phyloP scores from a whole-genome alignment of 2,797 vertebrate species.

The Trachurus trachurus region DNA sequence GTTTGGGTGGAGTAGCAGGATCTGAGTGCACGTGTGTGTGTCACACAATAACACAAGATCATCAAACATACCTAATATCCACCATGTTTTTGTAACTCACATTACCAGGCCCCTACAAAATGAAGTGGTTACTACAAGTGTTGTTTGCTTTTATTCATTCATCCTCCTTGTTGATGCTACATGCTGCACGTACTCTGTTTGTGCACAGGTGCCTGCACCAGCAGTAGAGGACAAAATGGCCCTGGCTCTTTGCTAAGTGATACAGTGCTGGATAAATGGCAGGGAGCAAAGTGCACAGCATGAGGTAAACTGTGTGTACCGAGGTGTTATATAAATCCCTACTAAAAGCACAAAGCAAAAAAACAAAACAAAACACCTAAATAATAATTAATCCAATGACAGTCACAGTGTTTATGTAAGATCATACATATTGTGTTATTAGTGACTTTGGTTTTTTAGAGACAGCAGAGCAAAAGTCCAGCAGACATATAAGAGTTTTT shows the following conservation, averaged over 20 bases:
- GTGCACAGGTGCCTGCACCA: background rate
- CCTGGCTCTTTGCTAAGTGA: slow-evolving; percentile 1
- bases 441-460: background rate
- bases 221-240: background rate
- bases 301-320: slow-evolving; percentile 10
- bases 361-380: background rate
- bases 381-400: background rate
- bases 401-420: background rate
- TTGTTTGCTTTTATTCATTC: background rate
- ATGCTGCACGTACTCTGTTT: background rate
- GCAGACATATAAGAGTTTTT: background rate
- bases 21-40: background rate
- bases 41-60: background rate
- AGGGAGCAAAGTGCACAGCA: slow-evolving; percentile 63
- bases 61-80: background rate
- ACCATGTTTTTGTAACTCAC: background rate
- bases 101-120: background rate
- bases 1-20: background rate
- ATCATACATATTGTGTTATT: background rate
- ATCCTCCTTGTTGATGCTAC: background rate
- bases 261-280: background rate
- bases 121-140: background rate
- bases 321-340: slow-evolving; percentile 19
- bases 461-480: background rate
- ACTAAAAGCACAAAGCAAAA: background rate